Evolutionary conservation across 2,113 vertebrate genomes (phyloP), one percentile per base, ranked within the genome.

Genomic region (Rissa tridactyla): DNA sequence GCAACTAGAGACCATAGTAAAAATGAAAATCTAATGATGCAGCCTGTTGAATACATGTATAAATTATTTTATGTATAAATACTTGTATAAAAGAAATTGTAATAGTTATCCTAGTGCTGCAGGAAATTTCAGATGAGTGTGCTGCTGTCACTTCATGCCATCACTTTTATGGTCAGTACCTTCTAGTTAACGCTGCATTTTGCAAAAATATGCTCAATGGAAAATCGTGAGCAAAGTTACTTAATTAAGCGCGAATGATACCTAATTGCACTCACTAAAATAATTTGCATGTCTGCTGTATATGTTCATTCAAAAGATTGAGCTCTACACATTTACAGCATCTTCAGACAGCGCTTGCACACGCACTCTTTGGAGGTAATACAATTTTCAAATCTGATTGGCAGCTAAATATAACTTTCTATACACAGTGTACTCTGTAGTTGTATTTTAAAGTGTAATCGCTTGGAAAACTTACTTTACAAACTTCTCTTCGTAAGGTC

Each of bases 401-500:
- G 26, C 22, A 93, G 30, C 27, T 61, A 29, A 30, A 42, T 77
- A 38, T 57, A 72, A 27, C 11, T 2, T 2, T 40, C 46, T 72
- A 14, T 38, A 22, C 19, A 44, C 14, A 57, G 6, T 23, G 8
- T 79, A 38, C 10, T 78, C 49, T 84, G 21, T 47, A 88, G 16
- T 21, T 89, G 8, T 40, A 40, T 81, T 95, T 89, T 65, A 21
- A 34, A 52, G 47, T 87, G 15, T 71, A 70, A 57, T 82, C 34
- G 19, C 6, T 40, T 88, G 22, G 71, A 93, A 95, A 96, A 80
- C 66, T 84, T 72, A 77, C 15, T 78, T 89, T 58, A 25, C 4
- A 76, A 85, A 90, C 57, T 65, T 18, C 76, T 11, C 94, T 52
- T 82, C 42, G 32, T 70, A 93, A 99, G 99, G 99, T 97, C 99